Evolutionary conservation across 2,113 vertebrate species (phyloP).

Genomic region (Chlorodrepanis virens): DNA sequence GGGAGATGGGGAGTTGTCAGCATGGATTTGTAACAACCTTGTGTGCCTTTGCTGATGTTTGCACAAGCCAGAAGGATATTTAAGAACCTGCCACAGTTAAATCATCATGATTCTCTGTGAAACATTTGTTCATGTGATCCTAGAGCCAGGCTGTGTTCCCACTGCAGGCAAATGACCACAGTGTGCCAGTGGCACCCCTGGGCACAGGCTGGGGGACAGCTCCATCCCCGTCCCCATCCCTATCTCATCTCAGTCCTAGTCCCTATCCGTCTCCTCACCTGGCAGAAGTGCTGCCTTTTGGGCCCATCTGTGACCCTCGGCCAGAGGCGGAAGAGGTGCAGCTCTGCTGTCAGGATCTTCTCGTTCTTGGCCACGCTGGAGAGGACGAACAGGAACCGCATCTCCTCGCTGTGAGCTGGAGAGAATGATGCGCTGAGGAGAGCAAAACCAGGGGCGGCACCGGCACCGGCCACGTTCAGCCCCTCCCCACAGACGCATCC

Average conservation of each 20-base stretch:
- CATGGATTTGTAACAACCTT: not conserved
- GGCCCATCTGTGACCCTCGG: constrained; percentile 16
- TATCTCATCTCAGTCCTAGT: no score
- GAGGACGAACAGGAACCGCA: constrained; percentile 82
- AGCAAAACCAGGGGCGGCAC: not conserved
- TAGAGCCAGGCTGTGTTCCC: fast-evolving
- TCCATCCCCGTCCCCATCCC: not conserved
- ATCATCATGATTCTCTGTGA: not conserved
- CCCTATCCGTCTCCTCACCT: constrained; percentile 63
- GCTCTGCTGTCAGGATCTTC: constrained; percentile 84
- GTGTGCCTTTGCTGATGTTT: not conserved
- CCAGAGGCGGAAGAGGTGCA: constrained; percentile 87
- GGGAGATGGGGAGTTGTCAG: not conserved
- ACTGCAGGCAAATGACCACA: not conserved
- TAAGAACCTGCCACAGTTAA: not conserved
- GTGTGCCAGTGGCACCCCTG: not conserved
- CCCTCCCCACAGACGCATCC: not conserved
- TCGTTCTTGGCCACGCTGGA: constrained; percentile 83
- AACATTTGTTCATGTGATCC: not conserved
- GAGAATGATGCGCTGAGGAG: not conserved
- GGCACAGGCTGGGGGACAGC: not conserved
- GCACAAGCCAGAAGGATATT: not conserved
- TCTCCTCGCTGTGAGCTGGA: constrained; percentile 78
- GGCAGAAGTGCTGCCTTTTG: constrained; percentile 84
- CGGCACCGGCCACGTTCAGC: fast-evolving